phyloP scores from a whole-genome alignment of 2,113 vertebrate species.

The Haemorhous mexicanus region DNA sequence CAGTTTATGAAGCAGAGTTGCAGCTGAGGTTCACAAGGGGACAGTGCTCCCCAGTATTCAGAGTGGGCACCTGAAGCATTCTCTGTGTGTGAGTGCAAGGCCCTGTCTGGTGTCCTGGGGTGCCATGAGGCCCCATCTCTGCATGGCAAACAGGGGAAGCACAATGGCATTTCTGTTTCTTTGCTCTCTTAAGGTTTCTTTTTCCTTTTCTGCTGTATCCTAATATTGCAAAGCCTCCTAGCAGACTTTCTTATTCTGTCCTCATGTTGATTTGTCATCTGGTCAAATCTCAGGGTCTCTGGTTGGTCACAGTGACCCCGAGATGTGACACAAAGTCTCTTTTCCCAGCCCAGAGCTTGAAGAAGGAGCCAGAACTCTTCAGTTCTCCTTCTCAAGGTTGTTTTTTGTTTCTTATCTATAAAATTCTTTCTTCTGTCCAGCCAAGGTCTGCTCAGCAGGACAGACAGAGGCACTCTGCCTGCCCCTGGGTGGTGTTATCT shows the following conservation, averaged over 20 bases:
- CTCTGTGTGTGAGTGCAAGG: fast-evolving
- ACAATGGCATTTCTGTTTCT: not conserved
- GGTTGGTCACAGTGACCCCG: too few relatives aligned
- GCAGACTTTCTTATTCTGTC: not conserved
- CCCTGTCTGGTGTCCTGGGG: not conserved
- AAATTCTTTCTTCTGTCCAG: too few relatives aligned
- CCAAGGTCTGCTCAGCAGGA: too few relatives aligned
- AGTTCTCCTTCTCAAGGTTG: too few relatives aligned
- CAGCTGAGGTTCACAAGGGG: fast-evolving
- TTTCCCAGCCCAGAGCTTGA: too few relatives aligned
- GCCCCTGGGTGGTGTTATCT: too few relatives aligned
- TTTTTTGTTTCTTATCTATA: too few relatives aligned
- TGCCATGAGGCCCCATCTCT: not conserved
- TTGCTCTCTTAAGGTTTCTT: not conserved
- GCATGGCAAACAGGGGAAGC: not conserved
- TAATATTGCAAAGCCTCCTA: not conserved
- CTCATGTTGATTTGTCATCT: not conserved
- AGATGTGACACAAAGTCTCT: too few relatives aligned
- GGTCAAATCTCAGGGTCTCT: not conserved
- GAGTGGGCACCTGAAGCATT: fast-evolving
- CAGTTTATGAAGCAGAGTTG: not conserved
- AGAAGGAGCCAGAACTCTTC: too few relatives aligned
- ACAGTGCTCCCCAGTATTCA: fast-evolving
- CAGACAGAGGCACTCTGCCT: too few relatives aligned
- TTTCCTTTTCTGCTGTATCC: not conserved